Evolutionary conservation across 2,888 invertebrate genomes (phyloP), one percentile per base, ranked within the genome.

Genomic region (Malacosoma neustria): DNA sequence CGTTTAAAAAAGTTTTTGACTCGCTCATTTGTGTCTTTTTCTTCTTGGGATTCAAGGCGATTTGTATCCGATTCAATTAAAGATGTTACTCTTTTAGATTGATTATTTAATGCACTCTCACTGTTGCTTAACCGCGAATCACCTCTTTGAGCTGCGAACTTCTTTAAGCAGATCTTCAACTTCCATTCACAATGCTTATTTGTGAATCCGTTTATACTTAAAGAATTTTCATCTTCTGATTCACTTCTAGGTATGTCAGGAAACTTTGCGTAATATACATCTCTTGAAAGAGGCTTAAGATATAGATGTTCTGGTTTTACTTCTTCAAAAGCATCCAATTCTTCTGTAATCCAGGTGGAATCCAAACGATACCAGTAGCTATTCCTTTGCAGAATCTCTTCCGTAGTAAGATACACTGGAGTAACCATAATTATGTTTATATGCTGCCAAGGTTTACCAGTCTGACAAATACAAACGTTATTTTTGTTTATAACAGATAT

Each of bases 211-310:
- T 54, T 65, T 4, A 82, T 44, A 34, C 72, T 74, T 30, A 81
- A 43, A 1, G 80, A 69, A 39, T 61, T 73, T 44, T 84, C 84
- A 15, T 82, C 85, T 37, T 85, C 85, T 0, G 84, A 84, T 54
- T 82, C 82, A 46, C 85, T 84, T 57, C 82, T 62, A 1, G 73
- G 71, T 61, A 85, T 80, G 32, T 84, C 82, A 1, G 82, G 82
- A 43, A 64, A 65, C 44, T 70, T 80, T 0, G 76, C 58, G 41
- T 85, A 82, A 40, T 84, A 85, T 12, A 67, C 50, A 41, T 84
- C 85, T 54, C 72, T 72, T 11, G 82, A 61, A 1, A 82, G 48
- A 1, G 85, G 84, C 47, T 80, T 84, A 1, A 46, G 39, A 49
- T 65, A 84, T 22, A 61, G 39, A 40, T 80, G 64, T 48, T 82